Evolutionary conservation across 2,888 invertebrate genomes (phyloP).

Genomic region (Anagyrus pseudococci): DNA sequence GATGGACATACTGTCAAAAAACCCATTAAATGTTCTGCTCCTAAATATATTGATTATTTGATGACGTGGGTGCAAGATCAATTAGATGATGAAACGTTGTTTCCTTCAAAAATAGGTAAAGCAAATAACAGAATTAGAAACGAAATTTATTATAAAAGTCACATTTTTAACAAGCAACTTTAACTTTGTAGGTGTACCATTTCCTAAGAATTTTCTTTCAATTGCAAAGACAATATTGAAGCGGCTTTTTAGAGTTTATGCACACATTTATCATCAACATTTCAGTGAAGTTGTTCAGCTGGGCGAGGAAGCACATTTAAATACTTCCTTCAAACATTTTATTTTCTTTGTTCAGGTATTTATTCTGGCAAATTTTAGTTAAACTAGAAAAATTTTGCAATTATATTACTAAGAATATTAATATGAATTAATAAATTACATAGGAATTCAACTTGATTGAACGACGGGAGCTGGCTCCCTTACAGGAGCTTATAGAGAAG

Average conservation of each 20-base stretch:
- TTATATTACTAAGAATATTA: not conserved
- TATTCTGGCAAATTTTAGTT: no score
- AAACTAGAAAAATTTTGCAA: not conserved
- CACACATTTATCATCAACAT: constrained; percentile 99
- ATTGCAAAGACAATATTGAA: constrained; percentile 99
- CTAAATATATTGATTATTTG: constrained; percentile 98
- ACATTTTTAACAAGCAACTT: no score
- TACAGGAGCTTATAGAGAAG: constrained; percentile 97
- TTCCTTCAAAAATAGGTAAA: constrained; percentile 95
- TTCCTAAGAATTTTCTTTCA: constrained; percentile 95
- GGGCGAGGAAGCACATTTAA: constrained; percentile 98
- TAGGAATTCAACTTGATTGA: constrained; percentile 98
- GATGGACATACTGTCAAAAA: constrained; percentile 98
- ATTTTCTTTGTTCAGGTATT: constrained; percentile 93
- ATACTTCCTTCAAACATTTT: constrained; percentile 99
- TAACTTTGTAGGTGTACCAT: constrained; percentile 96
- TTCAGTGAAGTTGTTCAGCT: constrained; percentile 97
- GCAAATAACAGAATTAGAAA: no score
- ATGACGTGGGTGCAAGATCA: constrained; percentile 99
- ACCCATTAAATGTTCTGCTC: constrained; percentile 98
- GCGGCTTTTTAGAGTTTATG: constrained; percentile 97
- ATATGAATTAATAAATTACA: constrained; percentile 52
- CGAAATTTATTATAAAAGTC: no score
- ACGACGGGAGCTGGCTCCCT: constrained; percentile 92
- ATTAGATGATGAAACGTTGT: constrained; percentile 96